These are phyloP conservation scores for Malurus cyaneus DNA, from an alignment of 2,113 vertebrate species.

Conservation along the genomic window DNA sequence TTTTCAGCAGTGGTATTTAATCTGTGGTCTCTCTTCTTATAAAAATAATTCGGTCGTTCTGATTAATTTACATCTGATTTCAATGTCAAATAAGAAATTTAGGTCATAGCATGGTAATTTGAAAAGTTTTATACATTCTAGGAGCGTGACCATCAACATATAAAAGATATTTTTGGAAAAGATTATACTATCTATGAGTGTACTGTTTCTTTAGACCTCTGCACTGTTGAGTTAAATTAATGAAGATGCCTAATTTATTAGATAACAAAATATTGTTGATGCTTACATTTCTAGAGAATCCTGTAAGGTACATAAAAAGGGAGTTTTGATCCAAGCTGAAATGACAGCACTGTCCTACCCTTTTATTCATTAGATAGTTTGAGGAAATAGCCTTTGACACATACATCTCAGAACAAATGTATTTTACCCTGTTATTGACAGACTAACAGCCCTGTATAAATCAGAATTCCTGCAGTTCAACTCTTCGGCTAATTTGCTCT, in stretches of 20 bases:
- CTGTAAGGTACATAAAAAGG: background rate
- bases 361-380: slow-evolving; percentile 41
- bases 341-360: slow-evolving; percentile 47
- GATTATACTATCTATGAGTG: background rate
- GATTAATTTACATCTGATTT: background rate
- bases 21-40: background rate
- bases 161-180: background rate
- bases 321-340: slow-evolving; percentile 45
- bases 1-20: background rate
- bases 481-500: background rate
- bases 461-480: background rate
- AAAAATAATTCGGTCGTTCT: background rate
- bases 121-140: background rate
- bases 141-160: background rate
- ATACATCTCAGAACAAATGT: slow-evolving; percentile 20
- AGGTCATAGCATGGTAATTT: background rate
- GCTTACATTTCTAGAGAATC: background rate
- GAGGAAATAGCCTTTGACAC: slow-evolving; percentile 50
- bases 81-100: background rate
- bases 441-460: background rate
- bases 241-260: background rate
- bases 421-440: slow-evolving; percentile 39
- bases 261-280: background rate
- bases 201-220: background rate
- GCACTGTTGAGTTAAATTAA: background rate